Base-by-base conservation (phyloP, 2,113 vertebrate species). In the Morone saxatilis region DNA sequence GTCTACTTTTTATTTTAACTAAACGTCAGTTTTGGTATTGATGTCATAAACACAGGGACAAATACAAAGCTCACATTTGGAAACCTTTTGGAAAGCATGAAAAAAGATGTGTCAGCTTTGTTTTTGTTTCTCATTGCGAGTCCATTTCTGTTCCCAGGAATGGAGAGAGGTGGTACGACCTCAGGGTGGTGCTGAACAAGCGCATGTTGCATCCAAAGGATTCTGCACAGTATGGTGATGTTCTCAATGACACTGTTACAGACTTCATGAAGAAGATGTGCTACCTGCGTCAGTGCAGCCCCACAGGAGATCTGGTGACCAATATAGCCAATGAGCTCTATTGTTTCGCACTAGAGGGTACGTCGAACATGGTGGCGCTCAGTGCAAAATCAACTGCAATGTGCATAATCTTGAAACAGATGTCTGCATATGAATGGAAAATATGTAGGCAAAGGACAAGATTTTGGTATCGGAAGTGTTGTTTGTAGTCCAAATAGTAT, bases 341-440 rank as follows among this genome's bases (percentile, higher is more conserved):
- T 79, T 84, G 77, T 1, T 96, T 96, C 54, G 90, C 96, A 63
- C 89, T 96, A 7, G 96, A 96, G 79, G 94, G 96, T 96, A 80
- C 7, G 73, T 38, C n/a, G 40, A n/a, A 70, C 1, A 25, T 25
- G 31, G 31, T 31, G 3, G 31, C 31, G 31, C 31, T 31, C 2
- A 31, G 31, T 31, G 31, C 31, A 31, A 31, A 48, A 57, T 4
- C 1, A 41, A 54, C 6, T 43, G 16, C 17, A 31, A 5, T n/a
- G 16, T 7, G 31, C 31, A 47, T 5, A 31, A 31, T 31, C 31
- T 31, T 25, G 25, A 25, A 31, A 31, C 31, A 31, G 31, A 31
- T 31, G 2, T 31, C 31, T 31, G 31, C 31, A 31, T 25, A 25
- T 25, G 25, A 25, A 25, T 25, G 25, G 25, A 25, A 25, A 25